Base-by-base conservation (phyloP, 2,113 vertebrate genomes). In the Apodemus speciosus region DNA sequence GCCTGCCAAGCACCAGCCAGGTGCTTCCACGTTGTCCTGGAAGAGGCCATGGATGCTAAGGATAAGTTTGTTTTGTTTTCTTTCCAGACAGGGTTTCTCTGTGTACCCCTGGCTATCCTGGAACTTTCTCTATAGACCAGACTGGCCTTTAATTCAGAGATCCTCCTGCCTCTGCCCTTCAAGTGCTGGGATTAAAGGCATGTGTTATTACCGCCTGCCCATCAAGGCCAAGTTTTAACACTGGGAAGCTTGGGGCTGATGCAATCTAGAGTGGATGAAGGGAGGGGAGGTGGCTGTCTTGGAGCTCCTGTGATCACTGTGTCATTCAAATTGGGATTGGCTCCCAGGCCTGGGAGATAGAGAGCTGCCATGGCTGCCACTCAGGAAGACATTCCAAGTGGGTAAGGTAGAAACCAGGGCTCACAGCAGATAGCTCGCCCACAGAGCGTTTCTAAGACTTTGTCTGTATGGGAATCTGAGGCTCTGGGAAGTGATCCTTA, bases 251-350 rank as follows among this genome's bases (percentile, higher is more conserved):
- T 40, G 14, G 15, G 10, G 20, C 53, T 51, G 53, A 25, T 15
- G 16, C 40, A 2, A 38, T 15, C n/a, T 43, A 30, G 40, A 49
- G 16, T 53, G 9, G 51, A 16, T 32, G 25, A 10, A 2, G 15
- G n/a, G 18, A 18, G 8, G 0, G 1, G 20, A 11, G 9, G 20
- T 9, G 15, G 53, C 23, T 7, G 43, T n/a, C 6, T 3, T 5
- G 53, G 40, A 20, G 7, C 5, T 25, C 64, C 30, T 72, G 21
- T 35, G 0, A 2, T 46, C 43, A 35, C 30, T 9, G 6, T 88
- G 18, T 2, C 5, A 21, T 2, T 1, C 0, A 56, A 38, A 20
- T 32, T 38, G 6, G 32, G 68, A 40, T 18, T 11, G 32, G 66
- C 32, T 2, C 27, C 40, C 8, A 11, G 40, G 32, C 16, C 6